Evolutionary conservation across 2,113 vertebrate genomes (phyloP).

Genomic region (Melozone crissalis): DNA sequence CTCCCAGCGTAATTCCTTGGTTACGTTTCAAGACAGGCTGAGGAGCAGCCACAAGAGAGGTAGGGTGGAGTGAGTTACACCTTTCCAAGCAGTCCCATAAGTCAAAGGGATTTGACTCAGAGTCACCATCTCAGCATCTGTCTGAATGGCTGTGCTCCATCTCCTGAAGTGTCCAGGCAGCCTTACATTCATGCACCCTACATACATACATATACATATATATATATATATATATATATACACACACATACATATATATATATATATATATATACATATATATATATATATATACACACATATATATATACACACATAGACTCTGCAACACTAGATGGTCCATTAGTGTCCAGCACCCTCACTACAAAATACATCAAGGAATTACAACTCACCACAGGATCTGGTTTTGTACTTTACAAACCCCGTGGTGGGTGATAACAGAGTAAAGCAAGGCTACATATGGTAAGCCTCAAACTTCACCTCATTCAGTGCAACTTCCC

Average conservation of each 20-base stretch:
- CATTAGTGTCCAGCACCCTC: not conserved
- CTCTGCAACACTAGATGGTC: not conserved
- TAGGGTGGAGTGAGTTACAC: not conserved
- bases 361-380: not conserved
- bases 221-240: too few relatives aligned
- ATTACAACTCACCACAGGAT: not conserved
- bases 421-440: not conserved
- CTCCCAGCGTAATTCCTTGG: rapidly evolving
- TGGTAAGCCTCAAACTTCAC: not conserved
- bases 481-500: not conserved
- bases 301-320: rapidly evolving
- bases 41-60: not conserved
- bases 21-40: not conserved
- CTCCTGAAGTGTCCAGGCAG: not conserved
- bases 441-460: not conserved
- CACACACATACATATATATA: too few relatives aligned
- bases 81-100: not conserved
- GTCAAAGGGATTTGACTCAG: not conserved
- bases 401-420: not conserved
- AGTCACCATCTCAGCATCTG: not conserved
- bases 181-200: too few relatives aligned
- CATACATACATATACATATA: too few relatives aligned
- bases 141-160: not conserved
- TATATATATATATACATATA: rapidly evolving
- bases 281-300: rapidly evolving